These are phyloP conservation scores for Drosophila paulistorum DNA, from an alignment of 1,140 invertebrate genomes.

Conservation along the genomic window DNA sequence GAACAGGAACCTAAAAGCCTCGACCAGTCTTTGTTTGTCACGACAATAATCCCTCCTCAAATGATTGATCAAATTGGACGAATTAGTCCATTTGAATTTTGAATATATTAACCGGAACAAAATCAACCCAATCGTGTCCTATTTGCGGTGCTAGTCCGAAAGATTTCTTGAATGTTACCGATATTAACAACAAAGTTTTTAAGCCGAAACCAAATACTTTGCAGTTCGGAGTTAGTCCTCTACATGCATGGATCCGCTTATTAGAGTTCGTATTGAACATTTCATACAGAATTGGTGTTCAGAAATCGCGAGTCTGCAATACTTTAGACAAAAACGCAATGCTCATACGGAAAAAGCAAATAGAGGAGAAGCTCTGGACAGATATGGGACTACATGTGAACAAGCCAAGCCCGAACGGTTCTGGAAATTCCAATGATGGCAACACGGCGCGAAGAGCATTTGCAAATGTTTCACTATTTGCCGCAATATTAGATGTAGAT, in stretches of 20 bases:
- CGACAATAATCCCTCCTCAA: too few species aligned
- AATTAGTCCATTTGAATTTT: too few species aligned
- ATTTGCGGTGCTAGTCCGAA: too few species aligned
- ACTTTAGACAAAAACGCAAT: conserved; percentile 15
- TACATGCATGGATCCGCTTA: conserved; percentile 35
- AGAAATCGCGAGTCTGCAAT: conserved; percentile 28
- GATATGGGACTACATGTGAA: conserved; percentile 33
- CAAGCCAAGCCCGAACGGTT: conserved; percentile 38
- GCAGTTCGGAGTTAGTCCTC: conserved; percentile 25
- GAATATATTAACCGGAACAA: too few species aligned
- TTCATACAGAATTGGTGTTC: conserved; percentile 29
- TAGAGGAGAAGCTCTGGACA: conserved; percentile 20
- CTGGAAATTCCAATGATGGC: conserved; percentile 26
- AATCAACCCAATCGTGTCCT: too few species aligned
- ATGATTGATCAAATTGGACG: too few species aligned
- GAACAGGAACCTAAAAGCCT: too few species aligned
- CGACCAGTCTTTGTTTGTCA: too few species aligned
- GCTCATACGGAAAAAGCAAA: conserved; percentile 28
- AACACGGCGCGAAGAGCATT: conserved; percentile 26
- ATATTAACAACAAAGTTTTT: too few species aligned
- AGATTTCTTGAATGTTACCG: too few species aligned
- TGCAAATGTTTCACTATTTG: conserved; percentile 15
- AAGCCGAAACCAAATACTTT: conserved; percentile 2
- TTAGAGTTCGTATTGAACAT: conserved; percentile 39
- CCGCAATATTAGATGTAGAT: conserved; percentile 19